Base-by-base conservation (phyloP, 2,113 vertebrate species). In the Circaetus gallicus region DNA sequence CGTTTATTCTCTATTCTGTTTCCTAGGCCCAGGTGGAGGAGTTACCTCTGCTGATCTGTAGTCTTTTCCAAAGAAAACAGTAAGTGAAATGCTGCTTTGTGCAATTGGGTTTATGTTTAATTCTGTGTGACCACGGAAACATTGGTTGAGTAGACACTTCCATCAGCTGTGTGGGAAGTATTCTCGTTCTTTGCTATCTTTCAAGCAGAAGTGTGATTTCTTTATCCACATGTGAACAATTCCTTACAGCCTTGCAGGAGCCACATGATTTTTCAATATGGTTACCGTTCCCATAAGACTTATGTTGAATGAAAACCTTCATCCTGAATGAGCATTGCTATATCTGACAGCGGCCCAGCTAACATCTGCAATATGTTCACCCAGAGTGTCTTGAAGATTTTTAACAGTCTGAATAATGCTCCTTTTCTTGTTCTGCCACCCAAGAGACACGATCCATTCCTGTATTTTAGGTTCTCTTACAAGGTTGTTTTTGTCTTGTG, bases 391-490 rank as follows among this genome's bases (percentile, higher is more conserved):
- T 47, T 61, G 70, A 78, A 90, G 52, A 40, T 42, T 65, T 42
- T 66, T 36, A 86, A 82, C 45, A 42, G 34, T 76, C 58, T 70
- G 43, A 87, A 55, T 67, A 94, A 94, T 84, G 58, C 16, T 78
- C 8, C 16, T 94, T 93, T 92, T 74, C 89, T 88, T 71, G 20
- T 91, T 86, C 74, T 79, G 18, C n/a, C 62, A 85, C 91, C 26
- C 72, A 69, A 73, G 62, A 89, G 65, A 83, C 49, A 38, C 6
- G 59, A 83, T 70, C 56, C 28, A 42, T 81, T 89, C 40, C 95
- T 92, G 19, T 87, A 80, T 87, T 95, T 95, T 50, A 82, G 29
- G 43, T 86, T 92, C 17, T 79, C 67, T 81, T 80, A 95, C 89
- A 92, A 95, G 55, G 77, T 87, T 18, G 16, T 78, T 89, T 69